Conservation (phyloP, 92 coral and sea anemone genomes). For the Palythoa caribaeorum region DNA sequence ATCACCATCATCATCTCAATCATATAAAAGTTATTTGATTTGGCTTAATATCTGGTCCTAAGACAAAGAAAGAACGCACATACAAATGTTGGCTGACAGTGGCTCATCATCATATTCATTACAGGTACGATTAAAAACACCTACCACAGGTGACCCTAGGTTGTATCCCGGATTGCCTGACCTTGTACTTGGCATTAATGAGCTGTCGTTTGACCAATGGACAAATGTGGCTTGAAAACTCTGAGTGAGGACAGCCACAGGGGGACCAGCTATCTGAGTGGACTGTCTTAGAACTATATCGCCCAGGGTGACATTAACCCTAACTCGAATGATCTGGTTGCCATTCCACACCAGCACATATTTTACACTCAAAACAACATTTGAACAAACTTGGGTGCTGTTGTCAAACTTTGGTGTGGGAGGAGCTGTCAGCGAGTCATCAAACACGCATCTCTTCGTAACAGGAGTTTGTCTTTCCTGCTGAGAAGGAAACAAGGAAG, state of each 20-base stretch:
- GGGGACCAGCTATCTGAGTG: slow-evolving; percentile 49
- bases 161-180: slow-evolving; percentile 97
- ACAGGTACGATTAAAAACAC: slow-evolving; percentile 9
- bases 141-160: slow-evolving; percentile 79
- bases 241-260: slow-evolving; percentile 70
- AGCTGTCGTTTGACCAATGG: slow-evolving; percentile 53
- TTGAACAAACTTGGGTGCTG: slow-evolving; percentile 73
- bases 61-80: too few species aligned
- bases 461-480: neutral
- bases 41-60: too few species aligned
- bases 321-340: slow-evolving; percentile 72
- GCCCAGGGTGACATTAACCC: slow-evolving; percentile 73
- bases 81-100: too few species aligned
- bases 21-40: too few species aligned
- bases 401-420: slow-evolving; percentile 82
- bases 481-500: slow-evolving; percentile 54
- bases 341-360: slow-evolving; percentile 78
- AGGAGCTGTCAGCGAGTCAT: slow-evolving; percentile 84
- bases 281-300: slow-evolving; percentile 54
- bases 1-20: too few species aligned
- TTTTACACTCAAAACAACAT: slow-evolving; percentile 83
- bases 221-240: slow-evolving; percentile 73
- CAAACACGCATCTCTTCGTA: slow-evolving; percentile 80
- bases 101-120: too few species aligned
- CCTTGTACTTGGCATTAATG: slow-evolving; percentile 58